phyloP scores from a whole-genome alignment of 2,888 invertebrate genomes.

The Cerastoderma edule region DNA sequence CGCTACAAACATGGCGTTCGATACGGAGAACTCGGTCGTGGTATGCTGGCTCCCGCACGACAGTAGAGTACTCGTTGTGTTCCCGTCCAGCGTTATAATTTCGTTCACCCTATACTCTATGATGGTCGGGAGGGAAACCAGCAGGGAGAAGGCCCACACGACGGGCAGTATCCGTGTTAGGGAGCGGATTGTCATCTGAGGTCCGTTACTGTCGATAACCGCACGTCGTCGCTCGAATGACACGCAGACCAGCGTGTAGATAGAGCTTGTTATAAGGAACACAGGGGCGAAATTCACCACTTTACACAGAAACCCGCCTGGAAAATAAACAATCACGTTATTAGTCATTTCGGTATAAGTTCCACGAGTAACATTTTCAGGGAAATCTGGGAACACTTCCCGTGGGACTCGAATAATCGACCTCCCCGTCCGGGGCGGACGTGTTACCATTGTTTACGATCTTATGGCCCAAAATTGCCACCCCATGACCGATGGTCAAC shows the following conservation, averaged over 20 bases:
- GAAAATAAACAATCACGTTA: too few species aligned
- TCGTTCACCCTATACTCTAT: slow-evolving; percentile 44
- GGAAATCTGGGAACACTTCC: not conserved
- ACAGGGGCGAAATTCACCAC: slow-evolving; percentile 65
- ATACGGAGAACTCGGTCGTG: slow-evolving; percentile 18
- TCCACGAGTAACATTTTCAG: not conserved
- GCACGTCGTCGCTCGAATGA: slow-evolving; percentile 66
- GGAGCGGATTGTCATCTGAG: slow-evolving; percentile 39
- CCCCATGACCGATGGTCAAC: too few species aligned
- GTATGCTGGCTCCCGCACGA: slow-evolving; percentile 51
- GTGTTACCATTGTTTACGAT: too few species aligned
- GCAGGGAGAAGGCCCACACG: slow-evolving; percentile 50
- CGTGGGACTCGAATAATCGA: too few species aligned
- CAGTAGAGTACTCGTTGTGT: slow-evolving; percentile 16
- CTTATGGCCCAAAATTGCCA: too few species aligned
- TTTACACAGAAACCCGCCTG: slow-evolving; percentile 55
- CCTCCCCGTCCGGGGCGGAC: too few species aligned
- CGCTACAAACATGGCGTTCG: slow-evolving; percentile 62
- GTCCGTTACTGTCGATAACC: slow-evolving; percentile 46
- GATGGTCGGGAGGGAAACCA: slow-evolving; percentile 55
- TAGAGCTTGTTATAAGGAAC: slow-evolving; percentile 66
- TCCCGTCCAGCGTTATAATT: slow-evolving; percentile 2
- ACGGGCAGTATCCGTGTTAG: slow-evolving; percentile 41
- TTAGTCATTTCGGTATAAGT: not conserved
- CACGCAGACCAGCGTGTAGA: slow-evolving; percentile 67